These are phyloP conservation scores for Sinocyclocheilus grahami DNA, from an alignment of 2,113 vertebrate genomes.

Conservation along the genomic window DNA sequence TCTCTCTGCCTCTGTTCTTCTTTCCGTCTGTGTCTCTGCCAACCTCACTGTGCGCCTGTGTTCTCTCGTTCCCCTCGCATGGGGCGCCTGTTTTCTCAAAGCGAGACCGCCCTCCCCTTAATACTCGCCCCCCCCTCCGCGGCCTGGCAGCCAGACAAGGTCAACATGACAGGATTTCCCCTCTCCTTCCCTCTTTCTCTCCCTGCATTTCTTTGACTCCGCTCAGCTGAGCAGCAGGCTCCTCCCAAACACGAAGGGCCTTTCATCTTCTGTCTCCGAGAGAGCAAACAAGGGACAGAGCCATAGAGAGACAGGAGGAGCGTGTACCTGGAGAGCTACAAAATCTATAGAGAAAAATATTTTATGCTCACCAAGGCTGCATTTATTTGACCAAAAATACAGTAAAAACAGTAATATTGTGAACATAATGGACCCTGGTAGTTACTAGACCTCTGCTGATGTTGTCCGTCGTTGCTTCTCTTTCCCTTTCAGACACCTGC, in stretches of 20 bases:
- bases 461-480: neutral
- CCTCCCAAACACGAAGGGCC: conserved; percentile 61
- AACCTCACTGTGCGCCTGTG: conserved; percentile 59
- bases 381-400: too few species aligned
- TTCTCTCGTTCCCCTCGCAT: conserved; percentile 62
- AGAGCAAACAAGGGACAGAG: conserved; percentile 45
- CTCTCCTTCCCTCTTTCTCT: conserved; percentile 40
- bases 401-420: too few species aligned
- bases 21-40: conserved; percentile 59
- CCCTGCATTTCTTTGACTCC: conserved; percentile 25
- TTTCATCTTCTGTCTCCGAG: conserved; percentile 67
- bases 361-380: too few species aligned
- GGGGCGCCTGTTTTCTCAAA: conserved; percentile 62
- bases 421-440: too few species aligned
- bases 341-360: neutral
- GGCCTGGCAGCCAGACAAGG: conserved; percentile 70
- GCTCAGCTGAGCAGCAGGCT: conserved; percentile 64
- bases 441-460: too few species aligned
- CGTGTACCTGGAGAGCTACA: conserved; percentile 12
- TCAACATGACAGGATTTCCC: conserved; percentile 65
- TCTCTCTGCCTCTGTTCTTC: conserved; percentile 59
- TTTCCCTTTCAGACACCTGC: conserved; percentile 37
- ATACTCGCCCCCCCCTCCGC: conserved; percentile 6
- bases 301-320: conserved; percentile 69
- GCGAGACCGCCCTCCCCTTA: conserved; percentile 55